phyloP scores from a whole-genome alignment of 2,888 invertebrate species.

The Morpho deidamia region DNA sequence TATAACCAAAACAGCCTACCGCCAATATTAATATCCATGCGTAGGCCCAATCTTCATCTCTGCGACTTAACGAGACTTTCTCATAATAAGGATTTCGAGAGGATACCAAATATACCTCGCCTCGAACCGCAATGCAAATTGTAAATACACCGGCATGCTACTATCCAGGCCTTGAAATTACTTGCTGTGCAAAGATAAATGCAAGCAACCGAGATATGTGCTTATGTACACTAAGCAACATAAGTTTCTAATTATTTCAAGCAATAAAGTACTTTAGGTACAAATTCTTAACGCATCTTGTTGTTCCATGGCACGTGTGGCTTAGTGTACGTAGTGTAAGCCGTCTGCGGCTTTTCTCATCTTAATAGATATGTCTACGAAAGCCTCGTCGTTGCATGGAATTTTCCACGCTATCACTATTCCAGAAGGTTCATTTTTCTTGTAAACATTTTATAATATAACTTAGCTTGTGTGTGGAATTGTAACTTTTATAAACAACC shows the following conservation, averaged over 20 bases:
- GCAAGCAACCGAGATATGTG: constrained; percentile 28
- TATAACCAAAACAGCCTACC: constrained; percentile 25
- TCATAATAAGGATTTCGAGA: constrained; percentile 29
- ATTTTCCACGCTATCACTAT: neutral
- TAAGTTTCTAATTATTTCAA: neutral
- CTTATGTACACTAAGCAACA: constrained; percentile 18
- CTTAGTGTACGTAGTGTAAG: constrained; percentile 14
- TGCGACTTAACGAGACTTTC: constrained; percentile 25
- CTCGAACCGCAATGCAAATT: constrained; percentile 30
- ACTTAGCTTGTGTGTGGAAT: neutral
- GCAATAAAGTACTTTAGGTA: constrained; percentile 11
- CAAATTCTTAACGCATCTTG: constrained; percentile 1
- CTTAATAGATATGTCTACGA: constrained; percentile 18
- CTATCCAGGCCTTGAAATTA: constrained; percentile 30
- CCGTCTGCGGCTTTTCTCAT: constrained; percentile 23
- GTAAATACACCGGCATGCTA: constrained; percentile 29
- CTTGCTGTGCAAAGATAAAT: constrained; percentile 33
- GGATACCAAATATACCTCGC: constrained; percentile 27
- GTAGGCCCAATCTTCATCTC: constrained; percentile 29
- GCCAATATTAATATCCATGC: constrained; percentile 26
- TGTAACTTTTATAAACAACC: constrained; percentile 21
- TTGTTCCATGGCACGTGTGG: neutral
- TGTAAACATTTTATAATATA: neutral
- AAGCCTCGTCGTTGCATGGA: neutral
- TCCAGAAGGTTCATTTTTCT: neutral